Evolutionary conservation across 37 sponge, comb jelly and placozoan genomes (phyloP).

Genomic region (Aplysina aerophoba): DNA sequence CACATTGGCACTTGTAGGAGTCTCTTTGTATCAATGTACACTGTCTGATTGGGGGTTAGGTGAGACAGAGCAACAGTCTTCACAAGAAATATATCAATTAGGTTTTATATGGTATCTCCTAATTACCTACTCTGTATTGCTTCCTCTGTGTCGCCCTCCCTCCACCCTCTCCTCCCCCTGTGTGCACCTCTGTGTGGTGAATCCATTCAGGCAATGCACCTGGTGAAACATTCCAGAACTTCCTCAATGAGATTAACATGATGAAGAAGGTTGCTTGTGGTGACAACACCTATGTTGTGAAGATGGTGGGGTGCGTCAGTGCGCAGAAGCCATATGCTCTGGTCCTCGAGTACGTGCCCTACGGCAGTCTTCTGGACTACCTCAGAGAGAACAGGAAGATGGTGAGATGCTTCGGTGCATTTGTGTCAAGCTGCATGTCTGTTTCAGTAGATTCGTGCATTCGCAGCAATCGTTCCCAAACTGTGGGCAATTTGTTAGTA

Average conservation of each 20-base stretch:
- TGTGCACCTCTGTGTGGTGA: not conserved
- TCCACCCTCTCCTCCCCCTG: no score
- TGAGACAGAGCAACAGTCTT: no score
- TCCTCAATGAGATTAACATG: not conserved
- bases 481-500: no score
- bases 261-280: slow-evolving; percentile 42
- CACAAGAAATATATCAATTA: no score
- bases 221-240: not conserved
- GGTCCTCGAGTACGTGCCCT: slow-evolving; percentile 44
- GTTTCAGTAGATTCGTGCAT: no score
- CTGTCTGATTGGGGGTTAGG: no score
- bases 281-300: slow-evolving; percentile 58
- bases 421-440: not conserved
- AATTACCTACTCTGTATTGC: no score
- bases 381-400: slow-evolving; percentile 36
- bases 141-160: no score
- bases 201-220: slow-evolving; percentile 37
- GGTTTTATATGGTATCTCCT: no score
- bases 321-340: slow-evolving; percentile 53
- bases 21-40: no score
- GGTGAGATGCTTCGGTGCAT: slow-evolving; percentile 4
- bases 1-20: no score
- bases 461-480: no score
- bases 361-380: slow-evolving; percentile 69
- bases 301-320: slow-evolving; percentile 77